Conservation (phyloP, 1,140 invertebrate genomes). For the Nasonia longicornis region DNA sequence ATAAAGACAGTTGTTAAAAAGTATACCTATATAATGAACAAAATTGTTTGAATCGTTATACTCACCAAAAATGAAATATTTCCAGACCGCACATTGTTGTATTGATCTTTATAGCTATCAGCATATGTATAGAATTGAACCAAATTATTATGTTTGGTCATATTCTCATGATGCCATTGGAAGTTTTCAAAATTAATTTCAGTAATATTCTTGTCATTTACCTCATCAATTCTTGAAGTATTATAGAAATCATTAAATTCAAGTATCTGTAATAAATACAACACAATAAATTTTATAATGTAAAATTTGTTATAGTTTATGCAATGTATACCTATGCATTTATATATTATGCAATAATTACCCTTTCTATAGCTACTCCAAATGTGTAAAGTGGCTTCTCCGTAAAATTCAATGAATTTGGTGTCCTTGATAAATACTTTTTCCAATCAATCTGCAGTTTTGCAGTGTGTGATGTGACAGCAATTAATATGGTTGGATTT, state of each 20-base stretch:
- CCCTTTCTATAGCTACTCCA: constrained; percentile 71
- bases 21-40: background rate
- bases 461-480: constrained; percentile 64
- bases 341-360: constrained; percentile 52
- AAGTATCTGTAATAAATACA: constrained; percentile 64
- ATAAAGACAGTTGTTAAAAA: background rate
- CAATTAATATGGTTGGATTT: constrained; percentile 69
- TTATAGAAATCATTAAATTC: constrained; percentile 72
- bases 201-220: constrained; percentile 52
- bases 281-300: constrained; percentile 15
- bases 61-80: constrained; percentile 61
- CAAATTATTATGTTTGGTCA: constrained; percentile 57
- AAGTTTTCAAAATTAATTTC: constrained; percentile 60
- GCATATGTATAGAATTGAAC: constrained; percentile 66
- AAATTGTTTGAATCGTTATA: background rate
- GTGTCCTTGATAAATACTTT: constrained; percentile 53
- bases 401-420: constrained; percentile 64
- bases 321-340: background rate
- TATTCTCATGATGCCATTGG: constrained; percentile 61
- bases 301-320: constrained; percentile 9
- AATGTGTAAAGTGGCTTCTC: constrained; percentile 69
- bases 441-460: constrained; percentile 68
- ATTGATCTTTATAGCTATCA: constrained; percentile 56
- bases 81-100: constrained; percentile 58
- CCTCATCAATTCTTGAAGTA: constrained; percentile 63